Conservation (phyloP, 2,113 vertebrate species). For the Arenaria interpres region DNA sequence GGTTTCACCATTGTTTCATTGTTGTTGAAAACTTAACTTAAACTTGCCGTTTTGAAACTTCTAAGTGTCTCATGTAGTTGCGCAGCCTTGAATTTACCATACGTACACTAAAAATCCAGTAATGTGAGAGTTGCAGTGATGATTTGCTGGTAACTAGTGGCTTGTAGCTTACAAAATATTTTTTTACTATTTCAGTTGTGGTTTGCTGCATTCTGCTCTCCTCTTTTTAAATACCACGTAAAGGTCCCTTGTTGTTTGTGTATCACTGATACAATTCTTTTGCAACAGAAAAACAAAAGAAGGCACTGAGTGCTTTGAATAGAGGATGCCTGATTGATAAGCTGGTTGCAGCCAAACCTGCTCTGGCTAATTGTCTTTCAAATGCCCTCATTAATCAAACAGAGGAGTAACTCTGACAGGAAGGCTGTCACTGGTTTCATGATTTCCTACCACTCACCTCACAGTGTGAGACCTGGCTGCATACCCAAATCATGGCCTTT, state of each 20-base stretch:
- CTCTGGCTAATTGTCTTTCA: conserved; percentile 98
- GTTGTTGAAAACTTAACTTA: not conserved
- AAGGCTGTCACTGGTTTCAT: conserved; percentile 81
- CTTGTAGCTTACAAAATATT: not conserved
- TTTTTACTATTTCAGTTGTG: not conserved
- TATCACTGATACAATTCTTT: conserved; percentile 74
- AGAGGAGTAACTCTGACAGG: conserved; percentile 78
- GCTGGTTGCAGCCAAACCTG: conserved; percentile 91
- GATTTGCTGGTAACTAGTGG: not conserved
- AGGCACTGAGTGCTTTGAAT: conserved; percentile 76
- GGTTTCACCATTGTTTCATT: not conserved
- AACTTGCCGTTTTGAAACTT: not conserved
- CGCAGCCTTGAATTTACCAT: not conserved
- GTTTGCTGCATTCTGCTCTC: not conserved
- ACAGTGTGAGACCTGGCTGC: conserved; percentile 83
- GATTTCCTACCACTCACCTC: conserved; percentile 81
- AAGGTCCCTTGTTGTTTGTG: conserved; percentile 48
- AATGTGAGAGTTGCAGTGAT: not conserved
- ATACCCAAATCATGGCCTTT: conserved; percentile 76
- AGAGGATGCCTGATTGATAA: conserved; percentile 92
- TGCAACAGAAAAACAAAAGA: conserved; percentile 42
- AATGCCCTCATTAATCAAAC: conserved; percentile 98
- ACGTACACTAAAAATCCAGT: not conserved
- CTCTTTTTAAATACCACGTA: not conserved
- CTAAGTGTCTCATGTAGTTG: not conserved